Conservation (phyloP, 1,140 invertebrate genomes). For the Coptotermes formosanus region DNA sequence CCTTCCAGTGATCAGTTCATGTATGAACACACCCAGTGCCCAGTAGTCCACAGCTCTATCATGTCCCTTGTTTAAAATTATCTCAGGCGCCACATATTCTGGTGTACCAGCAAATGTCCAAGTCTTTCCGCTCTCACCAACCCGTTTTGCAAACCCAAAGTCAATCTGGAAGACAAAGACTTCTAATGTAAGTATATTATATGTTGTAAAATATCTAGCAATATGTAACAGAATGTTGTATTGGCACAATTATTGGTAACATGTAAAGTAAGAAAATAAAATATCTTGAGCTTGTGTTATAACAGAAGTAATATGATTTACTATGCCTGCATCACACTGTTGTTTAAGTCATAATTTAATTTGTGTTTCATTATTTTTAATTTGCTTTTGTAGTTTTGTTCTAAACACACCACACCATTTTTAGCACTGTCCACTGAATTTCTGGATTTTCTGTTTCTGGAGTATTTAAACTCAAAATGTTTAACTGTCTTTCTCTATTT, state of each 20-base stretch:
- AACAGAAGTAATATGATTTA: too few species aligned
- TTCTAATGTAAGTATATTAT: conserved; percentile 33
- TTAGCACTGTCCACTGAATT: too few species aligned
- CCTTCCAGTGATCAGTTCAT: conserved; percentile 83
- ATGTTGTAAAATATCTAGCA: not conserved
- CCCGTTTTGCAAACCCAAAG: conserved; percentile 95
- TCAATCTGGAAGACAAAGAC: conserved; percentile 68
- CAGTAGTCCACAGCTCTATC: conserved; percentile 93
- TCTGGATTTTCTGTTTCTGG: too few species aligned
- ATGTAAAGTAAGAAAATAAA: too few species aligned
- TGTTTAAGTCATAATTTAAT: too few species aligned
- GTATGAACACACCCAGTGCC: conserved; percentile 90
- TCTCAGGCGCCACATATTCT: conserved; percentile 89
- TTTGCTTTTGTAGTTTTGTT: too few species aligned
- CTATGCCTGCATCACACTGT: too few species aligned
- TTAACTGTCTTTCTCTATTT: too few species aligned
- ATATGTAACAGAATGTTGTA: not conserved
- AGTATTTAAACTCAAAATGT: too few species aligned
- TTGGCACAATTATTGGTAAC: not conserved
- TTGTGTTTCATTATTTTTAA: too few species aligned
- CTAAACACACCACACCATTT: too few species aligned
- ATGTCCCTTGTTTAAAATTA: conserved; percentile 90
- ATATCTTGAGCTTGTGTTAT: too few species aligned
- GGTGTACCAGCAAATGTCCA: conserved; percentile 98
- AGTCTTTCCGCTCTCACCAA: conserved; percentile 74